These are phyloP conservation scores for Petaurus breviceps DNA, from an alignment of 2,113 vertebrate species.

Conservation along the genomic window DNA sequence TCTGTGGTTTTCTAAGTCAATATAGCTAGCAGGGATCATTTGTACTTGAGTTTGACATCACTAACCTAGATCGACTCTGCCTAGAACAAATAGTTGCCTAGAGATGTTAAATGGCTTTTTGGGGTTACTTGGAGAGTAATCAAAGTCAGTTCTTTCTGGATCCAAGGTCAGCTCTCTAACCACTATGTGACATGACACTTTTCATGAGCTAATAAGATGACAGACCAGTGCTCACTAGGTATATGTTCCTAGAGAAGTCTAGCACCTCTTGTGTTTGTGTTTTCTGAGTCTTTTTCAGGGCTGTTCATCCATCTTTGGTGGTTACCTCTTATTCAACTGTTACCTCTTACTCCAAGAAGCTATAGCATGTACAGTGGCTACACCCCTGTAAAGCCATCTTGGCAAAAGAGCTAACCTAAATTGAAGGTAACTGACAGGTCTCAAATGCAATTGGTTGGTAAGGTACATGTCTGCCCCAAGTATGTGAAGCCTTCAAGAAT, in stretches of 20 bases:
- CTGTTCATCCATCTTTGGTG: too few species aligned
- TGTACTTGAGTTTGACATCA: background rate
- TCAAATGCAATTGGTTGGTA: too few species aligned
- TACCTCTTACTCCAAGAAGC: too few species aligned
- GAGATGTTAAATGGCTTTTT: background rate
- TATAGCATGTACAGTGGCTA: too few species aligned
- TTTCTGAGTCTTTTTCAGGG: too few species aligned
- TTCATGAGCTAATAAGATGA: background rate
- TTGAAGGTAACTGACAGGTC: too few species aligned
- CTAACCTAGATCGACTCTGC: background rate
- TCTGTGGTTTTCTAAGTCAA: background rate
- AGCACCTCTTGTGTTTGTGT: too few species aligned
- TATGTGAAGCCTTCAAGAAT: too few species aligned
- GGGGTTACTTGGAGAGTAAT: background rate
- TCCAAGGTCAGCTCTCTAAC: background rate
- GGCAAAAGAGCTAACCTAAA: too few species aligned
- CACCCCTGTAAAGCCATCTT: too few species aligned
- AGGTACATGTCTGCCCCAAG: too few species aligned
- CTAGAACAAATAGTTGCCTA: background rate
- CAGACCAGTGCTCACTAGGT: background rate
- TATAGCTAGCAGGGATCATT: background rate
- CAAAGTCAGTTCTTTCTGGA: background rate
- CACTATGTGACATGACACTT: background rate
- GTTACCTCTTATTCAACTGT: too few species aligned
- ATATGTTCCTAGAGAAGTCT: background rate